Evolutionary conservation across 2,113 vertebrate species (phyloP), one percentile per base, ranked within the genome.

Genomic region (Oryzias celebensis): DNA sequence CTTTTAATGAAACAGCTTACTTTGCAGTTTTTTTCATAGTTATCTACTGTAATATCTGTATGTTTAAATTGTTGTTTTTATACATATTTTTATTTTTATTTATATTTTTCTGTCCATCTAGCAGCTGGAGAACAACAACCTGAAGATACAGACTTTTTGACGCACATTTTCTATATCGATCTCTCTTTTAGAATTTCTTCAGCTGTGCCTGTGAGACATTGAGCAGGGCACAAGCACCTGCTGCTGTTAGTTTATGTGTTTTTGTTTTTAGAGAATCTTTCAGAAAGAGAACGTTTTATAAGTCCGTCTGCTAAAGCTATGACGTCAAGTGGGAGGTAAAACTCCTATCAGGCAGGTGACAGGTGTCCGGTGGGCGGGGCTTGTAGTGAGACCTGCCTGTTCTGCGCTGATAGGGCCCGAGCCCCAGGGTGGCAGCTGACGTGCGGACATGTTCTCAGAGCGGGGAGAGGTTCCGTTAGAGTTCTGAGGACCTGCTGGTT

Each of bases 281-380:
- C 10, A 8, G 46, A 48, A 20, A 48, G 6, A 18, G 10, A 48
- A 3, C 16, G n/a, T 16, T 17, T 28, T 47, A 2, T 6, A 16
- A 14, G 4, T 15, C 44, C 44, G 16, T 5, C 14, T 3, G 4
- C 4, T 45, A 7, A 45, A 45, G 44, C 14, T 15, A 16, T 45
- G 44, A 45, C 31, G 31, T 36, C 31, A 36, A 28, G 26, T 28
- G 26, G 26, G 26, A 28, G 26, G 26, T 5, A 6, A 28, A 36
- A 2, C 8, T 10, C 7, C 51, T 76, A 78, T 77, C 71, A 55
- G 52, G 28, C 17, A 78, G 65, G 67, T 75, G 65, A 52, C 62
- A 83, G 78, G 81, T 81, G 73, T 48, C 23, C 13, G 50, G 43
- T 52, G 79, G 82, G 85, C 61, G 77, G 73, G 68, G 81, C 75